phyloP scores from a whole-genome alignment of 2,797 vertebrate species.

The Notamacropus eugenii region DNA sequence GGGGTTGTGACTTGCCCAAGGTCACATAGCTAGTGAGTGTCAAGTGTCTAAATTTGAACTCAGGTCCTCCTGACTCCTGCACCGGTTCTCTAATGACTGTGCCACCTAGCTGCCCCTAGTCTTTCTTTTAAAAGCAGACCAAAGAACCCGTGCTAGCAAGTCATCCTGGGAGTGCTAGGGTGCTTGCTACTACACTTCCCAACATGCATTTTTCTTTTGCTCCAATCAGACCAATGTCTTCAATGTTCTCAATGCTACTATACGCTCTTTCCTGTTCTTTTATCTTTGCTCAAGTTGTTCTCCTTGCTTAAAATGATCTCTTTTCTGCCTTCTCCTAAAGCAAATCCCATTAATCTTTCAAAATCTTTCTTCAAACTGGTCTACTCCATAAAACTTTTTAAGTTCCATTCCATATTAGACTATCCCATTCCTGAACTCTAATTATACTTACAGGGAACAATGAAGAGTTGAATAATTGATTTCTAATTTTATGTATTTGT shows the following conservation, averaged over 20 bases:
- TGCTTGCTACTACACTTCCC: too few relatives aligned
- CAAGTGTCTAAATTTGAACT: too few relatives aligned
- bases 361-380: not conserved
- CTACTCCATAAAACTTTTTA: not conserved
- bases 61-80: too few relatives aligned
- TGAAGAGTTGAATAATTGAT: not conserved
- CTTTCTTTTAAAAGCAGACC: too few relatives aligned
- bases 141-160: too few relatives aligned
- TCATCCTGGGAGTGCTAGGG: too few relatives aligned
- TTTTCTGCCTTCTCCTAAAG: not conserved
- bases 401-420: not conserved
- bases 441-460: not conserved
- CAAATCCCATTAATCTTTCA: not conserved
- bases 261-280: not conserved
- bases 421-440: not conserved
- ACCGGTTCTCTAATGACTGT: too few relatives aligned
- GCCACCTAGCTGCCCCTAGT: too few relatives aligned
- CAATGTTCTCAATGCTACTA: not conserved
- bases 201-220: not conserved
- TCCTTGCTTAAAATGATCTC: not conserved
- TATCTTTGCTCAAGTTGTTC: not conserved
- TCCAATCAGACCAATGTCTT: not conserved
- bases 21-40: too few relatives aligned
- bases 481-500: not conserved
- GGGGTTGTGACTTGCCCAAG: too few relatives aligned